phyloP scores from a whole-genome alignment of 2,888 invertebrate species.

The Cosmopolites sordidus region DNA sequence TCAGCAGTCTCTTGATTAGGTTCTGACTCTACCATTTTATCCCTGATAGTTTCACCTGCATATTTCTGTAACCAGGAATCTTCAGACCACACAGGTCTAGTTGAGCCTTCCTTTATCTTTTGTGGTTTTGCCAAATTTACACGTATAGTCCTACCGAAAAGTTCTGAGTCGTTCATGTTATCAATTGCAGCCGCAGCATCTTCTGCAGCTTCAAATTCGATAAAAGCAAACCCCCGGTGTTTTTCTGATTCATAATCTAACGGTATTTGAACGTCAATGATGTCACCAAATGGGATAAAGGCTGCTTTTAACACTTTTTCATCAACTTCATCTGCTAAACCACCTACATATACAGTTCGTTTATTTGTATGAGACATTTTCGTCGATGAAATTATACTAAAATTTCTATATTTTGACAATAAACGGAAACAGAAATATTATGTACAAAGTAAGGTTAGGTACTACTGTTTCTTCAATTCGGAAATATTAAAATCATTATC shows the following conservation, averaged over 20 bases:
- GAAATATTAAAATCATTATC: too few species aligned
- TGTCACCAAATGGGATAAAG: slow-evolving; percentile 97
- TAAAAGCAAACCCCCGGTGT: slow-evolving; percentile 97
- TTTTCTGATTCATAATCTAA: slow-evolving; percentile 96
- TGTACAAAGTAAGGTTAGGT: too few species aligned
- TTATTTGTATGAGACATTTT: slow-evolving; percentile 56
- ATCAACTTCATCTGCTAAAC: slow-evolving; percentile 91
- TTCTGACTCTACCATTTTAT: slow-evolving; percentile 46
- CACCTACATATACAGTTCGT: slow-evolving; percentile 81
- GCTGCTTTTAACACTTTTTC: slow-evolving; percentile 94
- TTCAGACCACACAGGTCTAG: slow-evolving; percentile 95
- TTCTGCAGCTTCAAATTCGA: slow-evolving; percentile 95
- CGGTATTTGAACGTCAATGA: slow-evolving; percentile 97
- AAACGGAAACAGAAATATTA: too few species aligned
- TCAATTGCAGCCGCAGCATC: slow-evolving; percentile 99
- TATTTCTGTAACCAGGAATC: slow-evolving; percentile 98
- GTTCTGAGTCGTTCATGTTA: slow-evolving; percentile 98
- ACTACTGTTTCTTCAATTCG: too few species aligned
- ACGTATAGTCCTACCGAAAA: slow-evolving; percentile 93
- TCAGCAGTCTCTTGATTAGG: slow-evolving; percentile 25
- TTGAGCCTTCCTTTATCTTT: slow-evolving; percentile 91
- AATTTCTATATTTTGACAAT: too few species aligned
- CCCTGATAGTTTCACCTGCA: slow-evolving; percentile 80
- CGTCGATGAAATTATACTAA: too few species aligned
- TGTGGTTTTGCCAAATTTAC: slow-evolving; percentile 97